Base-by-base conservation (phyloP, 2,797 vertebrate genomes). In the Decapterus maruadsi region DNA sequence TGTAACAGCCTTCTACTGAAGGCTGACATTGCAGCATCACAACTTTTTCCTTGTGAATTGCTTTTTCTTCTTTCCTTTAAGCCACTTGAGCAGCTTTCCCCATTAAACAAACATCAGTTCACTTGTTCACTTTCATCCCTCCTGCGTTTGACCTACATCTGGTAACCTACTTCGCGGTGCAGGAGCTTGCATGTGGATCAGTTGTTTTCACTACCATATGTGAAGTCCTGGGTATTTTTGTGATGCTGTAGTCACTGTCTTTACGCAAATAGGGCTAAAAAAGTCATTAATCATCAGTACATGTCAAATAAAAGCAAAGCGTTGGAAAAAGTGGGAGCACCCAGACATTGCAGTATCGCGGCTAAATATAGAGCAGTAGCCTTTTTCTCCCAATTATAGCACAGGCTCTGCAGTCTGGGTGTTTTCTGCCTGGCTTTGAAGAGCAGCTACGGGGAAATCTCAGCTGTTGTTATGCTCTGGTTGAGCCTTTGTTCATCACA, bases 61-160 rank as follows among this genome's bases (percentile, higher is more conserved):
- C 46, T 54, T 69, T 26, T 26, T 26, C 26, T 26, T 26, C 26
- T 63, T n/a, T 72, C 50, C 48, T 34, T 43, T 36, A 20, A 59
- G 75, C 77, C 36, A 55, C 77, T 48, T 7, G 63, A 72, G 80
- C 68, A 78, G 81, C 75, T 61, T 72, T 71, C 55, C 56, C 78
- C 58, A 75, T 89, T 78, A 91, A 89, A 87, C 71, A 80, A 90
- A 92, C 80, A 88, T 72, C 68, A 72, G 63, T 22, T 63, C 31
- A 34, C 68, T 58, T 64, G 74, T 83, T 88, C 68, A 60, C 87
- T 85, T 82, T 66, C 51, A 59, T 65, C 62, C 80, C 71, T 71
- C 66, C 71, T 86, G 85, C 80, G 75, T 77, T 55, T 94, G 93
- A 93, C 95, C 95, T 89, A 94, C 88, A 95, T 95, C 90, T 89